These are phyloP conservation scores for Corythornis madagascariensis DNA, from an alignment of 2,113 vertebrate species.

Conservation along the genomic window DNA sequence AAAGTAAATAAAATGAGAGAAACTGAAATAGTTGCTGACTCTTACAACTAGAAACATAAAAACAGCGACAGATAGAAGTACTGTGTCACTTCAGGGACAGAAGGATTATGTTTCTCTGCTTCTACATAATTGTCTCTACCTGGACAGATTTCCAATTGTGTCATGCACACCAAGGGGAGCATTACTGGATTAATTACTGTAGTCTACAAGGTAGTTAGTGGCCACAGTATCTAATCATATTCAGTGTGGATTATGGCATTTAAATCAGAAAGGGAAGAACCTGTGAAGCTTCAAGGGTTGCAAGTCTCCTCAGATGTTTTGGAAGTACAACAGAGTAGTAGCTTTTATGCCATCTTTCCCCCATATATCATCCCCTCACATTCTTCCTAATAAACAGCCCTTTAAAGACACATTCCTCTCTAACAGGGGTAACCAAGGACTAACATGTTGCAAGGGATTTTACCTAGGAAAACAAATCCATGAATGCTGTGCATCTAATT, in stretches of 20 bases:
- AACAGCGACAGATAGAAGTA: not conserved
- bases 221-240: not conserved
- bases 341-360: not conserved
- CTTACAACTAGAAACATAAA: not conserved
- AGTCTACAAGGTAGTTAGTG: not conserved
- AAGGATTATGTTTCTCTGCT: conserved; percentile 1
- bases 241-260: not conserved
- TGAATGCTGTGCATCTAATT: not conserved
- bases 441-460: not conserved
- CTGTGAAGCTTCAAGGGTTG: not conserved
- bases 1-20: conserved; percentile 14
- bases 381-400: not conserved
- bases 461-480: not conserved
- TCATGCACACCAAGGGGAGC: not conserved
- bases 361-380: not conserved
- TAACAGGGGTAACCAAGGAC: not conserved
- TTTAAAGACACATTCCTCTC: not conserved
- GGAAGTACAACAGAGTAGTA: not conserved
- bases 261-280: not conserved
- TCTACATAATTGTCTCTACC: conserved; percentile 29
- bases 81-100: not conserved
- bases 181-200: conserved; percentile 23
- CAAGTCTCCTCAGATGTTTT: not conserved
- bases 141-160: conserved; percentile 39
- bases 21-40: not conserved